A percentile compares a stretch with the other conserved stretches of the same genome.
These are phyloP conservation scores for Hydrotaea cyrtoneurina DNA, from an alignment of 2,888 invertebrate species.

Conservation along the genomic window DNA sequence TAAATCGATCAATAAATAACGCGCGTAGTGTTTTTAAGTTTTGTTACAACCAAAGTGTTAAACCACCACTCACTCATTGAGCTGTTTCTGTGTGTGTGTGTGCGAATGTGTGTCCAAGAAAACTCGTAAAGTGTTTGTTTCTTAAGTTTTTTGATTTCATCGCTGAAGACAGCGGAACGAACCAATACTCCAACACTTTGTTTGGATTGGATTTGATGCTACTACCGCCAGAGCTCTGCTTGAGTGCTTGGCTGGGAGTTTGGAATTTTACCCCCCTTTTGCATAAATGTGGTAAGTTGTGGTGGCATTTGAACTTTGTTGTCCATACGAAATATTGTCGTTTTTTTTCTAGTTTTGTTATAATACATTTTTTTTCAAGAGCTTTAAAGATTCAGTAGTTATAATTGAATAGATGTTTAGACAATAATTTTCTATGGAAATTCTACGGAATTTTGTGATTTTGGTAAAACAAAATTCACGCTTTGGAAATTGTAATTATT, in stretches of 20 bases:
- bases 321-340: background rate
- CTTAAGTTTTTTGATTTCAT: slow-evolving; percentile 57
- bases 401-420: background rate
- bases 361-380: background rate
- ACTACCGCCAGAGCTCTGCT: background rate
- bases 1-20: slow-evolving; percentile 9
- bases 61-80: background rate
- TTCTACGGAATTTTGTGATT: no score
- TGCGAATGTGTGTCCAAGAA: slow-evolving; percentile 30
- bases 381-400: background rate
- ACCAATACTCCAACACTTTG: background rate
- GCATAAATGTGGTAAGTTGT: slow-evolving; percentile 58
- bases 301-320: slow-evolving; percentile 65
- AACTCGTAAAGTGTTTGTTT: slow-evolving; percentile 52
- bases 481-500: background rate
- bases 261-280: slow-evolving; percentile 62
- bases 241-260: slow-evolving; percentile 39
- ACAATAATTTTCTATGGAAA: no score
- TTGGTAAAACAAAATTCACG: no score
- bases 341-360: slow-evolving; percentile 12
- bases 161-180: background rate
- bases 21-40: background rate
- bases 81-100: no score
- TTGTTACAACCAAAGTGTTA: background rate
- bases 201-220: slow-evolving; percentile 27